Base-by-base conservation (phyloP, 2,797 vertebrate species). In the Mycteria americana region DNA sequence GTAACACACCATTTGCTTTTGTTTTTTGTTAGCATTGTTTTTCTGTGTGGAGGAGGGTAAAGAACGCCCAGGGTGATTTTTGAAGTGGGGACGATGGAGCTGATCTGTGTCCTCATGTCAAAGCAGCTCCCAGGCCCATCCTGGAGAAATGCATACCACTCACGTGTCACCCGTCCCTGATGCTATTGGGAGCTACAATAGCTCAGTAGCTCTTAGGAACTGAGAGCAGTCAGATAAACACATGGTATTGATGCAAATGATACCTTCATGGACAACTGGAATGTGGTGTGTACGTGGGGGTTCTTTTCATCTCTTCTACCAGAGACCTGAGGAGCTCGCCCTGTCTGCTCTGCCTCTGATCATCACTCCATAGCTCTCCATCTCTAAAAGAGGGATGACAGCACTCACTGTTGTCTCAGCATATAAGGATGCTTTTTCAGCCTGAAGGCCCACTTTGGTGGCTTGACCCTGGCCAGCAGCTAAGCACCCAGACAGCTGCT, bases 101-200 rank as follows among this genome's bases (percentile, higher is more conserved):
- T 4, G 2, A 30, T 59, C 35, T 17, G 27, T 53, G 22, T 67
- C 46, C 64, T 77, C 31, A 2, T 21, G n/a, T 39, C 72, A 57
- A 37, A 83, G 75, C 63, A 63, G 43, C 35, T 59, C n/a, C 13
- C 54, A 45, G 63, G 63, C 19, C 46, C n/a, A 0, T 24, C 10
- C 25, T 50, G 56, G 35, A 89, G 89, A 82, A 79, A 82, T 9
- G 23, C 39, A 19, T 43, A 43, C 33, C 27, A 9, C 1, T 0
- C 11, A 19, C 0, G 0, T 68, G 17, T n/a, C 5, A 3, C 13
- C 59, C 0, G 0, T 43, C 53, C 77, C 86, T 18, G 0, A 4
- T 13, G 21, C 28, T 68, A 9, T 2, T 17, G 65, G 37, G 46
- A 77, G 54, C 75, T n/a, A 63, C 70, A 50, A 46, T 31, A 57